Conservation (phyloP, 2,113 vertebrate species). For the Aphelocoma coerulescens region DNA sequence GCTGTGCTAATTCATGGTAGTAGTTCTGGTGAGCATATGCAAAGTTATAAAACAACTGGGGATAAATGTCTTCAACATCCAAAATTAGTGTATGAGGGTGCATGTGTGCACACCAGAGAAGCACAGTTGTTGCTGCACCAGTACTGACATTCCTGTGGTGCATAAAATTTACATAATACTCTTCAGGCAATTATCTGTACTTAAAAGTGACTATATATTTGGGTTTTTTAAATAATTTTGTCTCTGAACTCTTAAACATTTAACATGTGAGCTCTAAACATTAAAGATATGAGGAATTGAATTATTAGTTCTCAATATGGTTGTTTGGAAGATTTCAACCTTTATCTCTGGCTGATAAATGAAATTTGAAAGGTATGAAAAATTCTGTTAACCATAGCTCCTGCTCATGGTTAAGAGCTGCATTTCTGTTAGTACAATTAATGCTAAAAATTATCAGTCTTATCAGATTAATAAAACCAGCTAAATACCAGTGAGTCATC, state of each 20-base stretch:
- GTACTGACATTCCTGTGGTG: not conserved
- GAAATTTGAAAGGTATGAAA: not conserved
- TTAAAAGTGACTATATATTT: not conserved
- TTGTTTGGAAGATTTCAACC: not conserved
- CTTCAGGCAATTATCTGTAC: not conserved
- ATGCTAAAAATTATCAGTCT: not conserved
- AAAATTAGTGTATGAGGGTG: not conserved
- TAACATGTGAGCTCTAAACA: not conserved
- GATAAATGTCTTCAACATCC: not conserved
- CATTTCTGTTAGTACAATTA: not conserved
- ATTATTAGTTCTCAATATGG: not conserved
- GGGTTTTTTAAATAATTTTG: rapidly evolving
- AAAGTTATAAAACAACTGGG: not conserved
- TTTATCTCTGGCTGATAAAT: not conserved
- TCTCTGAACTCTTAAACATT: not conserved
- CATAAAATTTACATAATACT: not conserved
- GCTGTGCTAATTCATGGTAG: not conserved
- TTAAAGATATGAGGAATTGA: not conserved
- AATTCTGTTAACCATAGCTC: not conserved
- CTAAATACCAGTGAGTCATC: not conserved
- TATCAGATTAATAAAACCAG: not conserved
- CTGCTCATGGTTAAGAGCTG: not conserved
- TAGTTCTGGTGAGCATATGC: not conserved
- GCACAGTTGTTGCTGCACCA: not conserved
- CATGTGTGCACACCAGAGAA: not conserved